A percentile compares a stretch with the other conserved stretches of the same genome.
These are phyloP conservation scores for Drosophila equinoxialis DNA, from an alignment of 1,140 invertebrate genomes.

Conservation along the genomic window DNA sequence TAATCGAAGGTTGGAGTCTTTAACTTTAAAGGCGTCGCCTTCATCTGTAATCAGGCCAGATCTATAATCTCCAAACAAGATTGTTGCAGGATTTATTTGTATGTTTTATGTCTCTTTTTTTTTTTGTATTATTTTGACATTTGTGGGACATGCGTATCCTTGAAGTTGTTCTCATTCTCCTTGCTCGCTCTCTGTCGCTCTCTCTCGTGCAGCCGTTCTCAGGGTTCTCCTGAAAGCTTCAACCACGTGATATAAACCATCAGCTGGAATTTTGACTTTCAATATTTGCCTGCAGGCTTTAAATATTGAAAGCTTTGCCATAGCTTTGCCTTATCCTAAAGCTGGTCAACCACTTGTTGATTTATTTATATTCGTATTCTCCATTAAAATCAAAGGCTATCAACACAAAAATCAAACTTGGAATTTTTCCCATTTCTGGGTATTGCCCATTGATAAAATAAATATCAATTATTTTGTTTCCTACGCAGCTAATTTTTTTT, in stretches of 20 bases:
- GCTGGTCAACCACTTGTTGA: conserved; percentile 20
- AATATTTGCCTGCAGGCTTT: conserved; percentile 21
- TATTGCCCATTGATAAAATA: conserved; percentile 10
- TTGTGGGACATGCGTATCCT: conserved; percentile 55
- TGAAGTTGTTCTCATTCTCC: conserved; percentile 11
- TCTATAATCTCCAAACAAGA: conserved; percentile 5
- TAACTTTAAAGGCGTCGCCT: conserved; percentile 19
- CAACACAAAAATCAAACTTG: background rate
- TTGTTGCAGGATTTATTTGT: background rate
- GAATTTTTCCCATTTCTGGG: background rate
- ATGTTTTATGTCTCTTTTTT: background rate
- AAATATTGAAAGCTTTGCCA: conserved; percentile 18
- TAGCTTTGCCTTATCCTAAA: conserved; percentile 39
- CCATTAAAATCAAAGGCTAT: too few species aligned
- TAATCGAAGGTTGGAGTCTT: conserved; percentile 56
- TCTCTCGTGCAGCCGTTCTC: conserved; percentile 39
- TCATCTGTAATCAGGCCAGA: conserved; percentile 65
- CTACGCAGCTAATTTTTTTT: background rate
- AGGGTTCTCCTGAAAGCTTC: conserved; percentile 30
- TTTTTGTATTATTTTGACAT: conserved; percentile 57
- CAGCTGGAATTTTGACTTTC: conserved; percentile 7
- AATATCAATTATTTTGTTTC: too few species aligned
- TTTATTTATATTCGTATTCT: background rate
- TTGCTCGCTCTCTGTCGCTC: conserved; percentile 23
- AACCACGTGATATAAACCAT: conserved; percentile 12